Conservation (phyloP, 2,113 vertebrate genomes). For the Australoheros scitulus region DNA sequence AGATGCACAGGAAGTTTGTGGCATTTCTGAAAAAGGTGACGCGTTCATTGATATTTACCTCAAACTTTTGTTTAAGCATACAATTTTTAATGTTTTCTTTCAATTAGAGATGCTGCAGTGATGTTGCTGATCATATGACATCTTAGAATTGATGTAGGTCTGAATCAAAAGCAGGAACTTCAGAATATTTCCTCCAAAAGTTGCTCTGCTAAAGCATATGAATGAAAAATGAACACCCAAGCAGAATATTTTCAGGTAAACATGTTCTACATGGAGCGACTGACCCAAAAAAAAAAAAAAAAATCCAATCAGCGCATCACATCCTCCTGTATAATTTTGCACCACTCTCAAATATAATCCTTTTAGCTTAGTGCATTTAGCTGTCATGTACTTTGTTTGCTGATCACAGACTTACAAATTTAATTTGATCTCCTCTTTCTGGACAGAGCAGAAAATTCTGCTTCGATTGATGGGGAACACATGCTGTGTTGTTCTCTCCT, state of each 20-base stretch:
- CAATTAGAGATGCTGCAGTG: not conserved
- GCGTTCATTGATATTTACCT: not conserved
- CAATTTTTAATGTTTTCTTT: not conserved
- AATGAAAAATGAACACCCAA: not conserved
- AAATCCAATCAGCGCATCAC: not conserved
- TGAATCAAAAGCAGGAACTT: not conserved
- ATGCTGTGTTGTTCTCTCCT: slow-evolving; percentile 12
- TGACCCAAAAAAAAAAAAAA: not conserved
- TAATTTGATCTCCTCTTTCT: not conserved
- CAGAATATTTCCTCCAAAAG: not conserved
- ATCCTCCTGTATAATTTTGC: not conserved
- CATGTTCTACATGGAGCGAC: not conserved
- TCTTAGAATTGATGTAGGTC: not conserved
- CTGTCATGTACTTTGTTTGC: not conserved
- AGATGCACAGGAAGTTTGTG: not conserved
- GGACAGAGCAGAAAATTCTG: slow-evolving; percentile 11
- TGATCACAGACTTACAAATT: not conserved
- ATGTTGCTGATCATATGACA: not conserved
- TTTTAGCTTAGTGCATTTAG: not conserved
- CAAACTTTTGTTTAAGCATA: not conserved
- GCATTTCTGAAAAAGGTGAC: not conserved
- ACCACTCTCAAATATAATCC: not conserved
- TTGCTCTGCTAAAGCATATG: not conserved
- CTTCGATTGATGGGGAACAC: slow-evolving; percentile 8
- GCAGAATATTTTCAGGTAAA: not conserved